Conservation (phyloP, 2,797 vertebrate species). For the Decapterus maruadsi region DNA sequence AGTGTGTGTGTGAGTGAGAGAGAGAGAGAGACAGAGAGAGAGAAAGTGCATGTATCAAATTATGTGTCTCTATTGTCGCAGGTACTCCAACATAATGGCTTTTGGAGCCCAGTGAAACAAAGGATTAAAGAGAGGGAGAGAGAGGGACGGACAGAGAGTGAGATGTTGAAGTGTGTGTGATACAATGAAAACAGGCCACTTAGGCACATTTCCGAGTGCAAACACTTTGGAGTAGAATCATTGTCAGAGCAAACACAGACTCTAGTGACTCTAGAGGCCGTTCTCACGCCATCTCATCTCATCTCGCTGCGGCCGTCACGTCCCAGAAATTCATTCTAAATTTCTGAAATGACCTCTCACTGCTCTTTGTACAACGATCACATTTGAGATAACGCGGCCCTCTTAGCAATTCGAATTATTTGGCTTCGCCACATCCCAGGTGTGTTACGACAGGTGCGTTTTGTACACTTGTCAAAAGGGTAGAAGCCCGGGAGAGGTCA, state of each 20-base stretch:
- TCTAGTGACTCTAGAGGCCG: slow-evolving; percentile 47
- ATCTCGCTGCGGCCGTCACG: not conserved
- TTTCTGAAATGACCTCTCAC: slow-evolving; percentile 5
- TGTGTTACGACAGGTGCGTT: not conserved
- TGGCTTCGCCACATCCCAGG: slow-evolving; percentile 3
- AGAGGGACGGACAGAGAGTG: slow-evolving; percentile 18
- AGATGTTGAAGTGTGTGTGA: slow-evolving; percentile 60
- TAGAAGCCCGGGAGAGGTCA: not conserved
- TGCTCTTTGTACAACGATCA: slow-evolving; percentile 10
- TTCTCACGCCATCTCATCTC: slow-evolving; percentile 46
- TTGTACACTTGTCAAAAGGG: slow-evolving; percentile 4
- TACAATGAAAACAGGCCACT: slow-evolving; percentile 68
- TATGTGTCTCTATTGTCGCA: slow-evolving; percentile 33
- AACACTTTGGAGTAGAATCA: slow-evolving; percentile 65
- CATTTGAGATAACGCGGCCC: slow-evolving; percentile 4
- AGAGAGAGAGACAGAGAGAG: not conserved
- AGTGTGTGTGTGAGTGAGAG: not conserved
- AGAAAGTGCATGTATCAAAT: slow-evolving; percentile 32
- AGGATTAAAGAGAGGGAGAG: slow-evolving; percentile 41
- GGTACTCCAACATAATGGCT: slow-evolving; percentile 66
- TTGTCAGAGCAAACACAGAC: slow-evolving; percentile 58
- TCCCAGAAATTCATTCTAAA: slow-evolving; percentile 25
- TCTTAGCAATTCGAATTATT: slow-evolving; percentile 18
- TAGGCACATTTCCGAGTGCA: slow-evolving; percentile 69
- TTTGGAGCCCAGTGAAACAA: slow-evolving; percentile 59